These are phyloP conservation scores for Motacilla alba DNA, from an alignment of 2,113 vertebrate species.

Conservation along the genomic window DNA sequence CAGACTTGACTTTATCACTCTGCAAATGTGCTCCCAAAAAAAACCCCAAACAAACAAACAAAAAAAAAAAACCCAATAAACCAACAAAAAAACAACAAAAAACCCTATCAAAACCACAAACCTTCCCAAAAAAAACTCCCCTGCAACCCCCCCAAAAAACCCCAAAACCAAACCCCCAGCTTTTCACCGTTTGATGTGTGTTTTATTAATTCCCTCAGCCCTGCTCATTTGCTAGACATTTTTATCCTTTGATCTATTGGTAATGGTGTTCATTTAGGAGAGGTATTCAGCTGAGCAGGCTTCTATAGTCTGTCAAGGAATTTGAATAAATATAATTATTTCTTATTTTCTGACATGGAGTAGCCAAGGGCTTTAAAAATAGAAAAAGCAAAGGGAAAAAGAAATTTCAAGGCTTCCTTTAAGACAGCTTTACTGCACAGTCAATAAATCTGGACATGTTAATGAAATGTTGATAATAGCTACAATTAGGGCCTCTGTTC, in stretches of 20 bases:
- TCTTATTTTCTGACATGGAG: not conserved
- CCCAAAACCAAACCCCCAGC: not conserved
- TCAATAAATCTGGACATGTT: not conserved
- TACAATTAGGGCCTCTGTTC: not conserved
- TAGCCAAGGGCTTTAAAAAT: not conserved
- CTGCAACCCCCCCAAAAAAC: accelerated
- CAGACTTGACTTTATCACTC: not conserved
- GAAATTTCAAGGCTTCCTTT: not conserved
- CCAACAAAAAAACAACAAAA: too few relatives aligned
- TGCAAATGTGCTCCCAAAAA: not conserved
- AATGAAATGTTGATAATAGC: not conserved
- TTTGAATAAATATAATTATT: constrained; percentile 11
- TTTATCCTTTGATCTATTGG: not conserved
- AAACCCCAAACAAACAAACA: not conserved
- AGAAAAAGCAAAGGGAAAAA: not conserved
- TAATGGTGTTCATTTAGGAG: constrained; percentile 6
- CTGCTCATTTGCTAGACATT: not conserved
- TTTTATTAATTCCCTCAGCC: not conserved
- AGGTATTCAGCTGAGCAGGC: not conserved
- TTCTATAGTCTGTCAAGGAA: not conserved
- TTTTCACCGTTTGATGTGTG: not conserved
- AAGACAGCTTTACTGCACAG: not conserved
- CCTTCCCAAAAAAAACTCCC: not conserved
- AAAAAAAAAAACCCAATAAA: not conserved
- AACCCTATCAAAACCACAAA: not conserved